A percentile compares a stretch with the other conserved stretches of the same genome.
Evolutionary conservation across 2,888 invertebrate genomes (phyloP).

Genomic region (Brachyopa scutellaris): DNA sequence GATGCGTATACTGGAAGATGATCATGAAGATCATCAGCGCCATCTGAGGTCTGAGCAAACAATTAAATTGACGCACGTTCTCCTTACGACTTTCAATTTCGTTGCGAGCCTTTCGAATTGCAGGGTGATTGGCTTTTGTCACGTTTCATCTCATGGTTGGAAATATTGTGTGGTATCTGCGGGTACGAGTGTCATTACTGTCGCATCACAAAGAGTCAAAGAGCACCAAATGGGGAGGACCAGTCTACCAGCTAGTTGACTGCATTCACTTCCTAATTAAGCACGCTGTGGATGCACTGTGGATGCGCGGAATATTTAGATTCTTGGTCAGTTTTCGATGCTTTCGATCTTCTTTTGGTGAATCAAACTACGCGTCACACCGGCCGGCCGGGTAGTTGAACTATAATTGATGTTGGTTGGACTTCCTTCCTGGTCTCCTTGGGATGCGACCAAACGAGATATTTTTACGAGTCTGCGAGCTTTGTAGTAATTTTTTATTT

Average conservation of each 20-base stretch:
- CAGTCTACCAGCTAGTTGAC: slow-evolving; percentile 3
- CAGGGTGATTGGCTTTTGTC: slow-evolving; percentile 31
- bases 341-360: slow-evolving; percentile 11
- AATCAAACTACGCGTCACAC: no score
- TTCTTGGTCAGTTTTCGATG: slow-evolving; percentile 41
- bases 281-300: slow-evolving; percentile 1
- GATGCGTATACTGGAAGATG: slow-evolving; percentile 33
- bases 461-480: slow-evolving; percentile 29
- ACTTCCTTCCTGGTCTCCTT: slow-evolving; percentile 69
- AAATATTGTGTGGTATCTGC: slow-evolving; percentile 22
- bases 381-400: slow-evolving; percentile 51
- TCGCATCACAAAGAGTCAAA: slow-evolving; percentile 29
- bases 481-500: background rate
- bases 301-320: slow-evolving; percentile 29
- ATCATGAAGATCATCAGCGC: slow-evolving; percentile 37
- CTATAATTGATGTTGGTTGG: slow-evolving; percentile 37
- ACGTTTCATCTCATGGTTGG: slow-evolving; percentile 15
- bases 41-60: slow-evolving; percentile 32
- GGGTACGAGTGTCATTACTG: slow-evolving; percentile 21
- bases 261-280: slow-evolving; percentile 68
- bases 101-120: slow-evolving; percentile 41
- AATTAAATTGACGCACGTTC: slow-evolving; percentile 58
- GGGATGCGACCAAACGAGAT: slow-evolving; percentile 53
- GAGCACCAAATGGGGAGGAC: slow-evolving; percentile 28
- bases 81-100: slow-evolving; percentile 47